phyloP scores from a whole-genome alignment of 2,888 invertebrate species.

The Gibbula magus region DNA sequence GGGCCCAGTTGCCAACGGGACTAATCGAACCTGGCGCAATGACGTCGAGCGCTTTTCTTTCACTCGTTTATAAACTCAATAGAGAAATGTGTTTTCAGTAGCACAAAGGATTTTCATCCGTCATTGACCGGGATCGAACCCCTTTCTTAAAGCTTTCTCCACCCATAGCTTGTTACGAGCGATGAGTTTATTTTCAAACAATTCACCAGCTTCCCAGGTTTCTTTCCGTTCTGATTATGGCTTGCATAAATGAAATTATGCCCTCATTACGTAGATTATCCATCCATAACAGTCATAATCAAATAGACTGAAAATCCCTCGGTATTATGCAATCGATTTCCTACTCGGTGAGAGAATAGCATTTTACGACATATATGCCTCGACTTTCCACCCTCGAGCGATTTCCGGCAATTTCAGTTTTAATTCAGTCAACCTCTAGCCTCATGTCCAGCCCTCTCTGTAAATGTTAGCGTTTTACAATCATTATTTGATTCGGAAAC shows the following conservation, averaged over 20 bases:
- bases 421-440: background rate
- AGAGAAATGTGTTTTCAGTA: background rate
- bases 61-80: background rate
- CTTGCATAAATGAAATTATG: background rate
- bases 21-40: background rate
- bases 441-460: background rate
- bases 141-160: background rate
- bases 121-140: background rate
- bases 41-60: background rate
- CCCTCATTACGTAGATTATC: constrained; percentile 7
- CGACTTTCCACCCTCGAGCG: background rate
- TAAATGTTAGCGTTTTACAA: background rate
- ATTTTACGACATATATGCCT: background rate
- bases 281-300: constrained; percentile 1
- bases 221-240: constrained; percentile 6
- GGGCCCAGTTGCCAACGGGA: background rate
- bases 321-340: constrained; percentile 8
- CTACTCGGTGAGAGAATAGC: background rate
- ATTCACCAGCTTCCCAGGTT: background rate
- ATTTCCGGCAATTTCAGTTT: constrained; percentile 2
- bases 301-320: background rate
- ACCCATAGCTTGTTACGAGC: background rate
- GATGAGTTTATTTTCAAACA: constrained; percentile 12
- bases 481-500: background rate
- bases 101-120: background rate